Percentiles rank a stretch among this genome's conserved stretches.
These are phyloP conservation scores for Ceuthmochares aereus DNA, from an alignment of 2,113 vertebrate genomes.

Conservation along the genomic window DNA sequence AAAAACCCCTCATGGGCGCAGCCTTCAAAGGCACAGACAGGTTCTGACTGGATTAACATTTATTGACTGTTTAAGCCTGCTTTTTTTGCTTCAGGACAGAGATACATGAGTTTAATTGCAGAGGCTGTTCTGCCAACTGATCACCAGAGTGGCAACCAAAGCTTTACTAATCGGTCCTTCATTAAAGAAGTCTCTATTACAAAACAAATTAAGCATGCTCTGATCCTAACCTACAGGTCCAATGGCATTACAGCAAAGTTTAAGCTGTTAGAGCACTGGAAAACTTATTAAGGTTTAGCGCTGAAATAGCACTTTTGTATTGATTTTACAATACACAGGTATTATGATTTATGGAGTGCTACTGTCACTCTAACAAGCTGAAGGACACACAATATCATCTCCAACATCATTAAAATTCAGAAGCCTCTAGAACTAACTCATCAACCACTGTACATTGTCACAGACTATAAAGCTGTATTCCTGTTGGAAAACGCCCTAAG, in stretches of 20 bases:
- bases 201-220: constrained; percentile 98
- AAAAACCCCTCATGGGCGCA: constrained; percentile 87
- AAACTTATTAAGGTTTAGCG: constrained; percentile 98
- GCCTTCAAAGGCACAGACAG: constrained; percentile 95
- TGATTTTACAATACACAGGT: constrained; percentile 99
- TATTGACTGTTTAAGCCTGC: constrained; percentile 96
- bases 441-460: constrained; percentile 93
- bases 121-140: constrained; percentile 95
- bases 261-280: constrained; percentile 93
- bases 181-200: constrained; percentile 99
- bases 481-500: constrained; percentile 59
- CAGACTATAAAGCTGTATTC: constrained; percentile 72
- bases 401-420: constrained; percentile 99
- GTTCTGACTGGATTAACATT: constrained; percentile 99
- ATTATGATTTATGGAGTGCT: constrained; percentile 99
- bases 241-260: constrained; percentile 94
- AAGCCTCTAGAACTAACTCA: constrained; percentile 98
- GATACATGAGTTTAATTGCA: constrained; percentile 95
- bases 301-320: constrained; percentile 99
- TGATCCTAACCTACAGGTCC: constrained; percentile 95
- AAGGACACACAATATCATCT: constrained; percentile 99
- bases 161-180: constrained; percentile 97
- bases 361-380: constrained; percentile 99
- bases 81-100: constrained; percentile 92
- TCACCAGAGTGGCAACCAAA: constrained; percentile 96